Conservation (phyloP, 1,140 invertebrate species). For the Drosophila sp. region DNA sequence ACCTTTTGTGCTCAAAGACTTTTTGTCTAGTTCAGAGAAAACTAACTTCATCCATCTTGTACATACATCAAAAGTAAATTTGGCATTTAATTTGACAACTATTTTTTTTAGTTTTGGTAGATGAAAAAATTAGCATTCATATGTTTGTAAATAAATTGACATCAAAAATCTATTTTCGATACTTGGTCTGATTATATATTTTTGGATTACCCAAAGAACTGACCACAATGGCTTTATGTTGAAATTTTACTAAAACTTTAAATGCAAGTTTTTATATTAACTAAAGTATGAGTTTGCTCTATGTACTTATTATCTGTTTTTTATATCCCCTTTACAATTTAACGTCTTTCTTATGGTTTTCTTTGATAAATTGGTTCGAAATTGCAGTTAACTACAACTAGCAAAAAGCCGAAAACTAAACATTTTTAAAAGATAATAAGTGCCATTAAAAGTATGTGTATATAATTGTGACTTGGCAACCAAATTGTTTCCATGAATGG, state of each 20-base stretch:
- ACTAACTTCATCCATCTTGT: too few relatives aligned
- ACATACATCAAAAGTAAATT: too few relatives aligned
- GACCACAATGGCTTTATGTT: too few relatives aligned
- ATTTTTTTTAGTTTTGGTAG: background rate
- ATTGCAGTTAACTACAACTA: background rate
- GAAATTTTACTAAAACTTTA: too few relatives aligned
- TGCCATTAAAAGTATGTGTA: slow-evolving; percentile 3
- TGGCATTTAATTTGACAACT: background rate
- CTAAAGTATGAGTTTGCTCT: too few relatives aligned
- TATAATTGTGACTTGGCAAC: background rate
- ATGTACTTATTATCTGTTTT: background rate
- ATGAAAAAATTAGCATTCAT: background rate
- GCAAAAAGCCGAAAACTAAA: background rate
- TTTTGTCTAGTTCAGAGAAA: too few relatives aligned
- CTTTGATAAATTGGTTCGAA: background rate
- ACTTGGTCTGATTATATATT: too few relatives aligned
- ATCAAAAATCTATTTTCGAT: too few relatives aligned
- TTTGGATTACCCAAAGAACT: too few relatives aligned
- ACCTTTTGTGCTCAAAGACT: background rate
- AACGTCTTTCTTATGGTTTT: background rate
- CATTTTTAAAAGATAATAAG: slow-evolving; percentile 4
- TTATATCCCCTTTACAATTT: background rate
- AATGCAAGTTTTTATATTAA: too few relatives aligned
- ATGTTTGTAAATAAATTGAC: too few relatives aligned
- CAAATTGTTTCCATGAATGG: background rate